Conservation (phyloP, 2,113 vertebrate species). For the Chinchilla lanigera region DNA sequence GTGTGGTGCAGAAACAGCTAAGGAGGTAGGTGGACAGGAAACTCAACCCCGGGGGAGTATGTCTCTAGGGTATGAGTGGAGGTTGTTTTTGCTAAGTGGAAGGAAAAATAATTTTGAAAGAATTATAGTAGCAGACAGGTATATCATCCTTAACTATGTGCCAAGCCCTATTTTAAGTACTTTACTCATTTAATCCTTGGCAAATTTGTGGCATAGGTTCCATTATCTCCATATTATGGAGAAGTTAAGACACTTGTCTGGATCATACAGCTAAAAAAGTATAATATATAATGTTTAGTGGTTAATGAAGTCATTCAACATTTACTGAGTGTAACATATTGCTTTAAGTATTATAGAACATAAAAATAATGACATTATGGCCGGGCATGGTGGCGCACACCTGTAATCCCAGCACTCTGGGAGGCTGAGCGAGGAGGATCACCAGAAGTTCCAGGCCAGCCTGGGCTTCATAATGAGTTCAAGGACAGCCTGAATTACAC, state of each 20-base stretch:
- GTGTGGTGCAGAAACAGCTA: not conserved
- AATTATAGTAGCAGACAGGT: not conserved
- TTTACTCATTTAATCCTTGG: slow-evolving; percentile 50
- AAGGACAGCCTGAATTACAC: not conserved
- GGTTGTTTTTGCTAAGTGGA: slow-evolving; percentile 2
- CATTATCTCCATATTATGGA: slow-evolving; percentile 47
- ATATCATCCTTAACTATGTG: slow-evolving; percentile 16
- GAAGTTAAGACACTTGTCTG: slow-evolving; percentile 55
- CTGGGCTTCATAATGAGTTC: not conserved
- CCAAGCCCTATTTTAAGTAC: slow-evolving; percentile 28
- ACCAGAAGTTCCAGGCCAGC: not conserved
- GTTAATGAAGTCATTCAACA: slow-evolving; percentile 16
- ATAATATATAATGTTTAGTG: slow-evolving; percentile 26
- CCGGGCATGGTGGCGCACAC: not conserved
- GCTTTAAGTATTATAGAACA: slow-evolving; percentile 16
- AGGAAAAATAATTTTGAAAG: slow-evolving; percentile 45
- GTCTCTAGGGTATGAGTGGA: slow-evolving; percentile 25
- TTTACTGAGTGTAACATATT: slow-evolving; percentile 42
- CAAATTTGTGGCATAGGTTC: slow-evolving; percentile 3
- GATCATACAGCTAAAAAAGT: slow-evolving; percentile 45
- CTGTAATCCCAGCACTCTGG: not conserved
- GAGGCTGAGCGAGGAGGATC: not conserved
- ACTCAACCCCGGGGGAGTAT: not conserved
- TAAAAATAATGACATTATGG: not conserved
- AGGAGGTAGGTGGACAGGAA: not conserved